Base-by-base conservation (phyloP, 2,113 vertebrate genomes). In the Herpetotheres cachinnans region DNA sequence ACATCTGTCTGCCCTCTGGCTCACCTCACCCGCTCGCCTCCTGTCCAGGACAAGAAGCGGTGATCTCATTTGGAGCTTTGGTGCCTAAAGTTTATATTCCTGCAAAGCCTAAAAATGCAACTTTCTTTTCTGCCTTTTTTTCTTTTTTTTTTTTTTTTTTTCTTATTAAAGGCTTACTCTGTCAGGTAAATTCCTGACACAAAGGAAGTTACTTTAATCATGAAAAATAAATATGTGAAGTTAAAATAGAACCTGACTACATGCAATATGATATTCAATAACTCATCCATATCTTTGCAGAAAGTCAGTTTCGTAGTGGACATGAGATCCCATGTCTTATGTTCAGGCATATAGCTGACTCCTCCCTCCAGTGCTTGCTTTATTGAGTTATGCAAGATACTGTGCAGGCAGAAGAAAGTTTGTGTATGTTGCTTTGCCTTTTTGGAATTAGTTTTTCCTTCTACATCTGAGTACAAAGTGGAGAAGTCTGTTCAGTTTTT, bases 1-100 rank as follows among this genome's bases (percentile, higher is more conserved):
- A 89, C 86, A 93, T 97, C 93, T 97, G 96, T 96, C 86, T 0
- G 34, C 56, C 95, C 97, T 94, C 78, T 97, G 97, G 94, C 93
- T 97, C 94, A 97, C 92, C 95, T 95, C 94, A 38, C 54, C 32
- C 22, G 0, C 70, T 89, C 1, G 3, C 52, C 61, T 92, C 54
- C 50, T 3, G 1, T 72, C 70, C 86, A 65, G 82, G 38, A 85
- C 0, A 0, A 93, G 74, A 44, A 42, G 54, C 11, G 34, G 47
- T 96, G 94, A 97, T 94, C 78, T 97, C 94, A 96, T 62, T 76
- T 85, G 85, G 82, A 96, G 69, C 42, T 78, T 56, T 19, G 1
- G 22, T 87, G 44, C 17, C 66, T 67, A 21, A 56, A 82, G 13
- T 34, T 76, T 86, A 26, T 36, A 38, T 71, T 88, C 19, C 40